Base-by-base conservation (phyloP, 2,797 vertebrate species). In the Selene dorsalis region DNA sequence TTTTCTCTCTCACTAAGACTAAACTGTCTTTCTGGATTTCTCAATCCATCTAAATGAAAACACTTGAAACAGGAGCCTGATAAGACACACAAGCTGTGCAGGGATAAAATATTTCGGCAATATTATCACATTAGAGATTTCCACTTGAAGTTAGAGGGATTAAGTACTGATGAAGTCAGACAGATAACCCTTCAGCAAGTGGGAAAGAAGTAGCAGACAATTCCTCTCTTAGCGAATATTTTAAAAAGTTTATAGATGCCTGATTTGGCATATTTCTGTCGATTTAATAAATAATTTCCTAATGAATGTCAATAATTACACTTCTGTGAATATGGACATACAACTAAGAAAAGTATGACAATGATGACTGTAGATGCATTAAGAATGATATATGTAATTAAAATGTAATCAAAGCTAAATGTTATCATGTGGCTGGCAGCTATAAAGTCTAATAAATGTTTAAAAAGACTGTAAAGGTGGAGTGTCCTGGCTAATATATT, bases 31-130 rank as follows among this genome's bases (percentile, higher is more conserved):
- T 45, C 57, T 4, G 32, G 28, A 57, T 64, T 38, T 38, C 41
- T 57, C 39, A 16, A 64, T 63, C 22, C n/a, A 30, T 50, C 30
- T 60, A 26, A 70, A 69, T 32, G 28, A 73, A 79, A 71, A 57
- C 43, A n/a, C 12, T 38, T 38, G 2, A 55, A 39, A 13, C 1
- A 7, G 14, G n/a, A 64, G 13, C 5, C 32, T 1, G 12, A 35
- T 48, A 64, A 20, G 7, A 50, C 38, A 47, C 12, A 59, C 2
- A 38, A 59, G 5, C 28, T 39, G 6, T 32, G 12, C 52, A 61
- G 56, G 17, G 17, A 69, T 41, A 55, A 73, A 47, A 67, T 28
- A 71, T 26, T 57, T 35, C 10, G 22, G 20, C 30, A 57, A 57
- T 39, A 50, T 38, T 69, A 71, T 26, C 38, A 14, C 9, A 60